Evolutionary conservation across 2,888 invertebrate genomes (phyloP).

Genomic region (Candidula unifasciata): DNA sequence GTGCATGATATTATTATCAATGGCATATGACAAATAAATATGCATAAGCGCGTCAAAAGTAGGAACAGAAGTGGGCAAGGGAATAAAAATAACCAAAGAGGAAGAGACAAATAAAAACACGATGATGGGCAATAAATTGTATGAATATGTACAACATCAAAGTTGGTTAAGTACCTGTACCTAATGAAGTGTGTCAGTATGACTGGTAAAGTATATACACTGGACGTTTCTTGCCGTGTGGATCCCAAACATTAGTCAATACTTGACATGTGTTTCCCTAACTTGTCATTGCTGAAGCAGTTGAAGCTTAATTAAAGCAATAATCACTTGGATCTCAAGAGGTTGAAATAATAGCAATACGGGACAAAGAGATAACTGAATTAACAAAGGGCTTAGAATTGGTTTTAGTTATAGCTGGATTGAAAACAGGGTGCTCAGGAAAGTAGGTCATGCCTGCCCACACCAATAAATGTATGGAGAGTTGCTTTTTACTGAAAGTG

Average conservation of each 20-base stretch:
- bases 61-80: neutral
- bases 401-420: no score
- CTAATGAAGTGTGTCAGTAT: neutral
- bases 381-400: no score
- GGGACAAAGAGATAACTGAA: no score
- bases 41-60: conserved; percentile 18
- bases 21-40: conserved; percentile 27
- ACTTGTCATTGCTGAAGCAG: no score
- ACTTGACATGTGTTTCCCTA: neutral
- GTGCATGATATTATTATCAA: conserved; percentile 48
- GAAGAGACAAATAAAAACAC: conserved; percentile 4
- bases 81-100: neutral
- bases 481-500: no score
- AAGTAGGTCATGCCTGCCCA: no score
- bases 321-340: no score
- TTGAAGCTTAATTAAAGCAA: no score
- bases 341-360: no score
- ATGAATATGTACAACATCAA: conserved; percentile 1
- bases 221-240: conserved; percentile 9
- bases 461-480: no score
- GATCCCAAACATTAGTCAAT: neutral
- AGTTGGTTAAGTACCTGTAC: conserved; percentile 10
- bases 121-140: neutral
- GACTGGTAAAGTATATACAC: conserved; percentile 15
- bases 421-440: no score